Evolutionary conservation across 2,797 vertebrate species (phyloP).

Genomic region (Cyclura pinguis): DNA sequence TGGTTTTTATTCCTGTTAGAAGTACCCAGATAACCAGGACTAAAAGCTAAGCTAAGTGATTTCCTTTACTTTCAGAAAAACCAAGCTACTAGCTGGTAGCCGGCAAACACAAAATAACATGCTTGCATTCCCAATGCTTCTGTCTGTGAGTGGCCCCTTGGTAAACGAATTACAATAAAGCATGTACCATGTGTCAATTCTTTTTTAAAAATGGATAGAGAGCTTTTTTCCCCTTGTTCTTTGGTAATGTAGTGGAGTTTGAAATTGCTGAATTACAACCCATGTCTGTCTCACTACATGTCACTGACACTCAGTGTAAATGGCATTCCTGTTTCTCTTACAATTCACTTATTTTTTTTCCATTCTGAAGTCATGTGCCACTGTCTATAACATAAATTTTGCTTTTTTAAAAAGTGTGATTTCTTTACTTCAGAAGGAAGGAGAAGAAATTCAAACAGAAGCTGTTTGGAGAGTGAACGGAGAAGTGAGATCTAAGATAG

Average conservation of each 20-base stretch:
- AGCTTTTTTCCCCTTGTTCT: not conserved
- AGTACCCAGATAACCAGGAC: not conserved
- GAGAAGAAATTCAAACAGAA: fast-evolving
- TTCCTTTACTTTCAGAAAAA: not conserved
- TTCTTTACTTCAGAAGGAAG: not conserved
- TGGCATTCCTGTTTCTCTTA: not conserved
- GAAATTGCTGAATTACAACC: slow-evolving; percentile 7
- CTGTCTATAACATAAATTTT: not conserved
- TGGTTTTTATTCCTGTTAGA: not conserved
- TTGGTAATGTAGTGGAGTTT: slow-evolving; percentile 11
- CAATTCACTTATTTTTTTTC: not conserved
- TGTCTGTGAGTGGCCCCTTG: not conserved
- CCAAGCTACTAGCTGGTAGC: fast-evolving
- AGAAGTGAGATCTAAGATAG: not conserved
- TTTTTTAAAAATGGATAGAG: not conserved
- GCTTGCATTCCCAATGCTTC: not conserved
- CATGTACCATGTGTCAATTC: not conserved
- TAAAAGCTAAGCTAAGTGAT: not conserved
- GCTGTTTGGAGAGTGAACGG: not conserved
- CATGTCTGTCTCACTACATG: not conserved
- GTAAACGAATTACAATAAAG: not conserved
- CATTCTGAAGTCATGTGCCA: not conserved
- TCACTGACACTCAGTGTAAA: slow-evolving; percentile 3
- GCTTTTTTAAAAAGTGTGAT: not conserved
- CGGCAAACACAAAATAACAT: slow-evolving; percentile 25